Conservation (phyloP, 2,113 vertebrate genomes). For the Sprattus sprattus region DNA sequence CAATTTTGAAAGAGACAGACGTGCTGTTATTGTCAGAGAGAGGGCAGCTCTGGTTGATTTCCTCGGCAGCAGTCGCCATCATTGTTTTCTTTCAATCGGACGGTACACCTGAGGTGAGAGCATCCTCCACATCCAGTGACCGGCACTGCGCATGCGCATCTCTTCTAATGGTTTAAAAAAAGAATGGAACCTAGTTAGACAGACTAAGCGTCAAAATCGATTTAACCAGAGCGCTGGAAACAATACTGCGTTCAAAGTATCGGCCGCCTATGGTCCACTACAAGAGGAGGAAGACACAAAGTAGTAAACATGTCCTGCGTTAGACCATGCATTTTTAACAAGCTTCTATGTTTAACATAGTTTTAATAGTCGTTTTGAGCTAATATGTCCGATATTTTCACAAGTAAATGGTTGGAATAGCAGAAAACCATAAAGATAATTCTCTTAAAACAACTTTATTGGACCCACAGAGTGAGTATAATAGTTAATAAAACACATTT, state of each 20-base stretch:
- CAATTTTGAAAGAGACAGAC: conserved; percentile 59
- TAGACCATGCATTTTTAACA: not conserved
- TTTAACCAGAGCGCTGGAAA: not conserved
- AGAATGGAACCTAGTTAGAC: not conserved
- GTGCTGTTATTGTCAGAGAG: conserved; percentile 52
- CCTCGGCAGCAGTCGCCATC: conserved; percentile 67
- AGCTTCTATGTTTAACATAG: not conserved
- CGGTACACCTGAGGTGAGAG: conserved; percentile 9
- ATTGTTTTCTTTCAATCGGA: conserved; percentile 37
- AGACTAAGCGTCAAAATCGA: not conserved
- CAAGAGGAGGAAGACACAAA: not conserved
- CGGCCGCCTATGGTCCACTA: not conserved
- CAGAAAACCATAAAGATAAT: conserved; percentile 4
- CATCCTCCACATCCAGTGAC: not conserved
- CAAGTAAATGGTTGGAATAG: conserved; percentile 12
- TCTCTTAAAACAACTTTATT: conserved; percentile 24
- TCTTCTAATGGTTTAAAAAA: not conserved
- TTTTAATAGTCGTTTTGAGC: conserved; percentile 27
- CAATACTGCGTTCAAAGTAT: not conserved
- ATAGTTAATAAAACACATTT: conserved; percentile 56
- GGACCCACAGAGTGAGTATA: conserved; percentile 48
- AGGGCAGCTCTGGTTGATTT: conserved; percentile 44
- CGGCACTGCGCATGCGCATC: conserved; percentile 23
- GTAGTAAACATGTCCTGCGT: not conserved
- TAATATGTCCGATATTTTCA: conserved; percentile 30